Evolutionary conservation across 2,113 vertebrate species (phyloP).

Genomic region (Azemiops feae): DNA sequence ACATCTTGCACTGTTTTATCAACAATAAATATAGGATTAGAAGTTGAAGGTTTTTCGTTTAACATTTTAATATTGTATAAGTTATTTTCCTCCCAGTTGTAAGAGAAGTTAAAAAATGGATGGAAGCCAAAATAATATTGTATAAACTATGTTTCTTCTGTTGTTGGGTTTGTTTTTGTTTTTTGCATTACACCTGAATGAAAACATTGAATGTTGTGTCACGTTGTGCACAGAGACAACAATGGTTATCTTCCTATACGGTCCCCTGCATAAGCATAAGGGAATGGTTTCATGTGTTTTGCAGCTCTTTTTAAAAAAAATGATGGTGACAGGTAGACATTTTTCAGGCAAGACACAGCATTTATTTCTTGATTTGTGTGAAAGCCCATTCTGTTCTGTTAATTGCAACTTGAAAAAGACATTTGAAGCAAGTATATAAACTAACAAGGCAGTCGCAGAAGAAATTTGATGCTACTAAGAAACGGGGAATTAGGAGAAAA

Average conservation of each 20-base stretch:
- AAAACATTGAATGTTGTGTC: neutral
- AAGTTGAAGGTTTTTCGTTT: neutral
- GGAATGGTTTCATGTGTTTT: neutral
- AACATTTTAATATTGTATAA: neutral
- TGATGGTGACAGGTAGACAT: neutral
- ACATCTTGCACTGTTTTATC: neutral
- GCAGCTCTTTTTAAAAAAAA: neutral
- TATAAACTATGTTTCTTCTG: neutral
- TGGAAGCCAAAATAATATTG: neutral
- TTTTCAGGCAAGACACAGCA: conserved; percentile 33
- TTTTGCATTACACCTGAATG: neutral
- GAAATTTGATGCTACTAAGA: neutral
- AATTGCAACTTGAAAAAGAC: conserved; percentile 8
- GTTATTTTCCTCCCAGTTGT: neutral
- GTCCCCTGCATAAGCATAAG: neutral
- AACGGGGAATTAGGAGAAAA: neutral
- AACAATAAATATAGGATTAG: too few relatives aligned
- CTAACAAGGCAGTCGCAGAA: neutral
- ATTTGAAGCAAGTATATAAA: conserved; percentile 24
- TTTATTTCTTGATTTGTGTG: neutral
- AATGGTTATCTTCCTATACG: neutral
- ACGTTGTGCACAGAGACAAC: neutral
- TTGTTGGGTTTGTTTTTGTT: neutral
- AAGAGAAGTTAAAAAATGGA: neutral
- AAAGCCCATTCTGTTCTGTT: conserved; percentile 25